Evolutionary conservation across 53 echinoderm and acorn worm genomes (phyloP), one percentile per base, ranked within the genome.

Genomic region (Apostichopus leukothele): DNA sequence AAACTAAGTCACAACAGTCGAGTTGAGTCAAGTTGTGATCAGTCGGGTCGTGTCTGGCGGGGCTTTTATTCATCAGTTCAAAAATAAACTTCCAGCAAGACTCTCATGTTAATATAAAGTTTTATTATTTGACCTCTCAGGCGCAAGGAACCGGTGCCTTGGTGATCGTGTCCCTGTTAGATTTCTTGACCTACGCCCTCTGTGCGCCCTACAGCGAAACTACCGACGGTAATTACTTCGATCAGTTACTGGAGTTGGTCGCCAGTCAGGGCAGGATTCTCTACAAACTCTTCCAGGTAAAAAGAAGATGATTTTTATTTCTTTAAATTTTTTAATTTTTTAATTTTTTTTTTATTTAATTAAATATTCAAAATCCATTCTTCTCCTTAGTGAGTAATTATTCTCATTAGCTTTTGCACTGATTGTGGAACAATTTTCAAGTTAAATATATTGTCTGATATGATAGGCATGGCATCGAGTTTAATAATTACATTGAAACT

Each of bases 121-220:
- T 86, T 67, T 0, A 13, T 86, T 0, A 13, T 73, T 9, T 83
- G 16, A 19, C 67, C 27, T 63, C 25, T 9, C 88, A 96, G 99
- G 75, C 80, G 61, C 99, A 95, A 68, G 99, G 99, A 7, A 96
- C 99, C 1, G 99, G 98, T n/a, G 99, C 99, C 11, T 87, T 99
- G 22, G 99, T 99, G 84, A 99, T 99, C 77, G 96, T 92, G 50
- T 93, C 99, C 50, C 85, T 99, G 89, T 91, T 99, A 21, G 99
- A 99, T 88, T 99, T 99, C 90, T 78, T 99, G 89, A 99, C 99
- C 39, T 99, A 96, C 91, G 99, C 94, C 84, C 96, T 99, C 55
- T 99, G 99, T 90, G 99, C 99, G 9, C 99, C 99, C 19, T 99
- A 99, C 92, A 98, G 99, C 54, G 99, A 99, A 88, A 96, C 96